phyloP scores from a whole-genome alignment of 2,113 vertebrate genomes.

The Falcunculus frontatus region DNA sequence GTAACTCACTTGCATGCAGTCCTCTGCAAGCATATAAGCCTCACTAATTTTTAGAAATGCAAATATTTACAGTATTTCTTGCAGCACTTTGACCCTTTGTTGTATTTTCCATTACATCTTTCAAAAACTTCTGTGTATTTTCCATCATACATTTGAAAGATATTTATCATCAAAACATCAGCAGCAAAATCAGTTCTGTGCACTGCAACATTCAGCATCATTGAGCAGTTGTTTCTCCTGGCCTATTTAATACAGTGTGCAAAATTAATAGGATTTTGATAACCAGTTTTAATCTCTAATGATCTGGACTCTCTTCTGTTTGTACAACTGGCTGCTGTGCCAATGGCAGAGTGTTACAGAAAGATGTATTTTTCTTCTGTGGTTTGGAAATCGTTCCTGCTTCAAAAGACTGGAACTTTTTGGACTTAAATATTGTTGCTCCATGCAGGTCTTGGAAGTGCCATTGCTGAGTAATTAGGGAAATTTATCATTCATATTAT shows the following conservation, averaged over 20 bases:
- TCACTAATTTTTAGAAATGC: conserved; percentile 49
- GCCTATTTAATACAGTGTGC: not conserved
- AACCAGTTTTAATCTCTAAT: not conserved
- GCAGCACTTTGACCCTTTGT: not conserved
- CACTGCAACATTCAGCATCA: not conserved
- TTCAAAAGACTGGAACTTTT: not conserved
- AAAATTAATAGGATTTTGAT: not conserved
- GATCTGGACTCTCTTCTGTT: conserved; percentile 6
- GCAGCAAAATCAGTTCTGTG: not conserved
- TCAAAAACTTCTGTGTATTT: not conserved
- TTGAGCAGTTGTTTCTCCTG: not conserved
- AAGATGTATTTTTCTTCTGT: not conserved
- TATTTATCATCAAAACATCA: conserved; percentile 14
- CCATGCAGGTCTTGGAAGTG: not conserved
- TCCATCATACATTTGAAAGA: conserved; percentile 15
- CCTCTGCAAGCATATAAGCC: not conserved
- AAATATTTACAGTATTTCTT: conserved; percentile 56
- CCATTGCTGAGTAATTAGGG: not conserved
- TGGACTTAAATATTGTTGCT: not conserved
- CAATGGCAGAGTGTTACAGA: not conserved
- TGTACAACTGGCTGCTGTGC: not conserved
- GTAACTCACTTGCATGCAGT: not conserved
- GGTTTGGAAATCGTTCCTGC: not conserved
- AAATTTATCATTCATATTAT: not conserved
- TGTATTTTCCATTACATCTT: conserved; percentile 42